phyloP scores from a whole-genome alignment of 2,888 invertebrate genomes.

The Prostheceraeus crozeri region DNA sequence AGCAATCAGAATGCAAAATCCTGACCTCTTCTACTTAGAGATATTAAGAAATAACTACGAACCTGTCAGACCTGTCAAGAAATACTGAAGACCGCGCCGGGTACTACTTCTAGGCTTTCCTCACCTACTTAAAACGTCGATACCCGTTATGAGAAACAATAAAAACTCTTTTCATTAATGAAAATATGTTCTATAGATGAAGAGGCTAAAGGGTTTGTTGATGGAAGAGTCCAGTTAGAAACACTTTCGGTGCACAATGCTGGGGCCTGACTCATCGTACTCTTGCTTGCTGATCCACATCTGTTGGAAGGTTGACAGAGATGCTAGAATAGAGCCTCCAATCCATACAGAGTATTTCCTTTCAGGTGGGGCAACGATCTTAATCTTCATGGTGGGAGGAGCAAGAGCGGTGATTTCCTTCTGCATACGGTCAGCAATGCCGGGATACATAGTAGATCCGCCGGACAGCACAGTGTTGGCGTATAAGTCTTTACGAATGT shows the following conservation, averaged over 20 bases:
- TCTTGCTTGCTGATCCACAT: constrained; percentile 94
- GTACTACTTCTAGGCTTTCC: no score
- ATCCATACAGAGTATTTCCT: constrained; percentile 87
- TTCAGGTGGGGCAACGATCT: constrained; percentile 76
- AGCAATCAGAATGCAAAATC: no score
- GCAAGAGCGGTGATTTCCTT: constrained; percentile 84
- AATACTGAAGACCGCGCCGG: no score
- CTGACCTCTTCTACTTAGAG: no score
- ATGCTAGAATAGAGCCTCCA: constrained; percentile 85
- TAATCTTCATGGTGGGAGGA: constrained; percentile 64
- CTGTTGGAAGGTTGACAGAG: constrained; percentile 76
- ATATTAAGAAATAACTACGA: no score
- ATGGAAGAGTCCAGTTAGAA: constrained; percentile 54
- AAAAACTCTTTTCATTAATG: no score
- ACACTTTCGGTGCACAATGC: constrained; percentile 60
- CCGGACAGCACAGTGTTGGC: constrained; percentile 70
- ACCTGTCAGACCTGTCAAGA: no score
- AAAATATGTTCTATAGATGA: no score
- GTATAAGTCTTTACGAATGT: constrained; percentile 55
- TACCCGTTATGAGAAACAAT: no score
- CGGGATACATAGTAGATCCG: constrained; percentile 90
- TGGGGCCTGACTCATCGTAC: constrained; percentile 73
- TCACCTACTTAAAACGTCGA: no score
- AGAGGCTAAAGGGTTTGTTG: no score
- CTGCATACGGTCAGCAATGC: constrained; percentile 94